phyloP scores from a whole-genome alignment of 2,113 vertebrate species.

The Neodon shergylaensis region DNA sequence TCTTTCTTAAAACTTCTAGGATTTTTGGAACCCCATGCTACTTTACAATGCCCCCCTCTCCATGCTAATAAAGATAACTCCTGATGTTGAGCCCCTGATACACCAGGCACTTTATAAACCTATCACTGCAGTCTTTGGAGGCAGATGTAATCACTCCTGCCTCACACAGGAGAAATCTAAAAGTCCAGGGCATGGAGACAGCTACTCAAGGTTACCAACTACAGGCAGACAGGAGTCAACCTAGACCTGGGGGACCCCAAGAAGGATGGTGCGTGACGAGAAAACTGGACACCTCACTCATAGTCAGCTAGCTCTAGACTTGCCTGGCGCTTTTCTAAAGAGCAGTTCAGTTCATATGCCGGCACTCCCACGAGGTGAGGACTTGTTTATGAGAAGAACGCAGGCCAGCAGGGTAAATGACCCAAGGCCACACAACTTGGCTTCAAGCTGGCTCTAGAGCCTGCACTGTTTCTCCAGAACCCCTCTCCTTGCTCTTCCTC shows the following conservation, averaged over 20 bases:
- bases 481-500: not conserved
- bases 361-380: fast-evolving
- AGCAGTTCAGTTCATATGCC: not conserved
- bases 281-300: not conserved
- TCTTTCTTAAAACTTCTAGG: slow-evolving; percentile 13
- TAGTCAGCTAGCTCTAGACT: not conserved
- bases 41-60: not conserved
- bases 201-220: not conserved
- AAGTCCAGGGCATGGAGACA: not conserved
- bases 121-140: not conserved
- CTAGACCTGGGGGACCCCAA: not conserved
- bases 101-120: not conserved
- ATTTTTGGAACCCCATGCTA: not conserved
- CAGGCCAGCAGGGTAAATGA: not conserved
- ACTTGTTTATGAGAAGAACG: not conserved
- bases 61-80: not conserved
- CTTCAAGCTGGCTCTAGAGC: not conserved
- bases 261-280: not conserved
- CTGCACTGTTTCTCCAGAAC: not conserved
- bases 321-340: not conserved
- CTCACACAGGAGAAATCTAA: not conserved
- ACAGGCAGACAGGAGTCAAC: not conserved
- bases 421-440: not conserved
- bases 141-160: not conserved
- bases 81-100: not conserved